Base-by-base conservation (phyloP, 2,113 vertebrate genomes). In the Alectura lathami region DNA sequence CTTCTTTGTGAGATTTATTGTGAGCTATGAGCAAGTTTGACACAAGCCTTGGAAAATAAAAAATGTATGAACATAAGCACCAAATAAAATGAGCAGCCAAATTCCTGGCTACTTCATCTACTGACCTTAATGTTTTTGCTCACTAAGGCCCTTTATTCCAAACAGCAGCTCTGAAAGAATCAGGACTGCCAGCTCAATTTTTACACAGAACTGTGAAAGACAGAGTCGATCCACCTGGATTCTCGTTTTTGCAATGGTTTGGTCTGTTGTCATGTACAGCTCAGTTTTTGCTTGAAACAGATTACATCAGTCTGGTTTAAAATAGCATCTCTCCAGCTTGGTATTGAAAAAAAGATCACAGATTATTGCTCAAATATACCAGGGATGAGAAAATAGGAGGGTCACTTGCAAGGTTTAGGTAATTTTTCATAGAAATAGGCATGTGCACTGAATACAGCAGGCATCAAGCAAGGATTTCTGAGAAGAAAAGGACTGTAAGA, bases 61-160 rank as follows among this genome's bases (percentile, higher is more conserved):
- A 95, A 88, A 83, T 15, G 59, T 50, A 78, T 1, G 73, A 91
- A 83, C 62, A 80, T 9, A 74, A 90, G 89, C 93, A 96, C 91
- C 93, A 96, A 95, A 94, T 93, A 93, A 96, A 97, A 90, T 53
- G 85, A 94, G 85, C 95, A 88, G 91, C 93, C 95, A 95, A 91
- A 91, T 88, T 83, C 91, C 94, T 75, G 64, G 36, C 89, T 83
- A 66, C 56, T 91, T 64, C 83, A 83, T 91, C 91, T 53, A 68
- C 78, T 72, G 88, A 83, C 85, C 87, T 88, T 74, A 18, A 93
- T 21, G 7, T 40, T 94, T 95, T 34, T 89, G 76, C 78, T 96
- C 95, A 95, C 84, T 91, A 81, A 94, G 76, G 79, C 51, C 60
- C 93, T 96, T 96, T 95, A 90, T 94, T 93, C 56, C 40, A 81